Evolutionary conservation across 2,888 invertebrate species (phyloP).

Genomic region (Chrysomela aeneicollis): DNA sequence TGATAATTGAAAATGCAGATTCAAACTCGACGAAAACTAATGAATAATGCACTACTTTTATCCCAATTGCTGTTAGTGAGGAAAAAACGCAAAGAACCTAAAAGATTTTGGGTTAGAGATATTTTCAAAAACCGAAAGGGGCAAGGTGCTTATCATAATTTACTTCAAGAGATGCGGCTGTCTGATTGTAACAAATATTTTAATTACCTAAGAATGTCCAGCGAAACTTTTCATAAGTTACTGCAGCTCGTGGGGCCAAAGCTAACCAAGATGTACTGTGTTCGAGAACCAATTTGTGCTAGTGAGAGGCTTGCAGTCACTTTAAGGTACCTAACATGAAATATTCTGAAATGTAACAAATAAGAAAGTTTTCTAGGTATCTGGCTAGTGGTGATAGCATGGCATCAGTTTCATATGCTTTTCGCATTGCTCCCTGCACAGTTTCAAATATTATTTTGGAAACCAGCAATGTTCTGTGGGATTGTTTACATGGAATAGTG

Average conservation of each 20-base stretch:
- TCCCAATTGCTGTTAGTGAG: not conserved
- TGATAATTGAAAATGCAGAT: too few relatives aligned
- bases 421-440: slow-evolving; percentile 42
- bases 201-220: slow-evolving; percentile 12
- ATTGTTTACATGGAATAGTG: slow-evolving; percentile 34
- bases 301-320: slow-evolving; percentile 46
- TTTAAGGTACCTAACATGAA: slow-evolving; percentile 36
- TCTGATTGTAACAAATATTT: slow-evolving; percentile 8
- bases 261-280: slow-evolving; percentile 18
- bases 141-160: slow-evolving; percentile 20
- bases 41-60: not conserved
- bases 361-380: slow-evolving; percentile 28
- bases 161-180: slow-evolving; percentile 8
- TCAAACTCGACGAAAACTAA: too few relatives aligned
- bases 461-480: slow-evolving; percentile 46
- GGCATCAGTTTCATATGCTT: slow-evolving; percentile 29
- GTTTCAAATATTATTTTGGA: slow-evolving; percentile 45
- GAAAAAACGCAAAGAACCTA: not conserved
- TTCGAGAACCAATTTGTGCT: slow-evolving; percentile 42
- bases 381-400: slow-evolving; percentile 30
- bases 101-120: not conserved
- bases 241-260: slow-evolving; percentile 1
- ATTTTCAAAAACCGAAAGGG: not conserved
- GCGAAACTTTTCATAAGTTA: slow-evolving; percentile 8
- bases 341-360: not conserved